Evolutionary conservation across 2,888 invertebrate genomes (phyloP).

Genomic region (Platynereis dumerilii): DNA sequence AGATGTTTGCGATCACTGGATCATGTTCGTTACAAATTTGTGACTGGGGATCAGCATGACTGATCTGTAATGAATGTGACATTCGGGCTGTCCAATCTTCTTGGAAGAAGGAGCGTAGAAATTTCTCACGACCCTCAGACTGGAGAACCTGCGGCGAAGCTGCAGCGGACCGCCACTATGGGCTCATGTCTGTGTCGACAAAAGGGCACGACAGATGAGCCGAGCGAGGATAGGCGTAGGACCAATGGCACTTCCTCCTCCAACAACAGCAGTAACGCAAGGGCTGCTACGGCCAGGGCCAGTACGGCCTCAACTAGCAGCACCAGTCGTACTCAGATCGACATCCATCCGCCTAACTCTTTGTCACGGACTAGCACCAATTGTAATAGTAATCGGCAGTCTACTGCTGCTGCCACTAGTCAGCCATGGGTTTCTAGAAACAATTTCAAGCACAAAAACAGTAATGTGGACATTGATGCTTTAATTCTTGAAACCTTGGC

Average conservation of each 20-base stretch:
- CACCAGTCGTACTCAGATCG: neutral
- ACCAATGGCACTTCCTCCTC: neutral
- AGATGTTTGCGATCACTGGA: too few relatives aligned
- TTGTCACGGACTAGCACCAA: neutral
- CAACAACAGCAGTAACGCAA: neutral
- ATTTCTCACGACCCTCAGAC: neutral
- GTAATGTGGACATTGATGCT: slow-evolving; percentile 67
- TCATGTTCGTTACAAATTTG: too few relatives aligned
- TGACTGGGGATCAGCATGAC: too few relatives aligned
- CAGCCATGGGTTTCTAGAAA: neutral
- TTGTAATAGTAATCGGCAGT: neutral
- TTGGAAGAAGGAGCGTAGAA: neutral
- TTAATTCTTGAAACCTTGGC: slow-evolving; percentile 81
- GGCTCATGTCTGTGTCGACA: slow-evolving; percentile 21
- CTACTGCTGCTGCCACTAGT: neutral
- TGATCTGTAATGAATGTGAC: slow-evolving; percentile 2
- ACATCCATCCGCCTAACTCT: slow-evolving; percentile 3
- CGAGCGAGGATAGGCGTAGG: neutral
- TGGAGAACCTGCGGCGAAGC: neutral
- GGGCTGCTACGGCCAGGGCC: neutral
- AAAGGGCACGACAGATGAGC: neutral
- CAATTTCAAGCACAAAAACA: slow-evolving; percentile 2
- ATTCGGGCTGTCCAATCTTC: neutral
- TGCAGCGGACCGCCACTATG: slow-evolving; percentile 4
- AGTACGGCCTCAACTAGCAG: too few relatives aligned